Evolutionary conservation across 2,797 vertebrate species (phyloP).

Genomic region (Loriculus beryllinus): DNA sequence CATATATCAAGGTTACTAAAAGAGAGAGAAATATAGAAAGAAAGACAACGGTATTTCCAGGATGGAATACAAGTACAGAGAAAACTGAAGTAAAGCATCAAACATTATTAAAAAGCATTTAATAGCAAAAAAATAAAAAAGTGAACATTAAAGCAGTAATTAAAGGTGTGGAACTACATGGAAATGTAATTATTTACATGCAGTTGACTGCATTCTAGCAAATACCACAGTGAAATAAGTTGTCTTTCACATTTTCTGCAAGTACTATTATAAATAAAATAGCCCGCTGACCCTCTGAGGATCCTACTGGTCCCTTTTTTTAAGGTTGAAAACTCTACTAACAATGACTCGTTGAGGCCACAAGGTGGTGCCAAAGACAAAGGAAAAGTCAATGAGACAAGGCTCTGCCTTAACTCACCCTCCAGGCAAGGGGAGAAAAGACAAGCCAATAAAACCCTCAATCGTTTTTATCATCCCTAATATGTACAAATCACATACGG

Average conservation of each 20-base stretch:
- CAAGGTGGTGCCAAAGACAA: constrained; percentile 65
- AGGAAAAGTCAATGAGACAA: neutral
- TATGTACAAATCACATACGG: neutral
- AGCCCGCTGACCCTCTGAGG: fast-evolving
- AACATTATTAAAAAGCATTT: neutral
- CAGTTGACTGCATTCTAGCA: neutral
- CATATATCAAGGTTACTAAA: constrained; percentile 47
- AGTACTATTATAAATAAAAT: neutral
- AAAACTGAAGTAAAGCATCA: neutral
- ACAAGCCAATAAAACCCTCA: neutral
- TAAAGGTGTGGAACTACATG: neutral
- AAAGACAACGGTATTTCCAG: constrained; percentile 35
- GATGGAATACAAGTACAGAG: neutral
- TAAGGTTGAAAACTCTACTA: neutral
- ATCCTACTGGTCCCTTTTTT: neutral
- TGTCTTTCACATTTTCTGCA: neutral
- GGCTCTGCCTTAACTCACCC: neutral
- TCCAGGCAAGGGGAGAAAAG: neutral
- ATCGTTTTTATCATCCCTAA: neutral
- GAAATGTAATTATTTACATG: neutral
- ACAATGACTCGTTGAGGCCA: constrained; percentile 20
- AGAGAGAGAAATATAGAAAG: neutral
- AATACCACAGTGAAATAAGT: neutral
- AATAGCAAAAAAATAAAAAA: constrained; percentile 43
- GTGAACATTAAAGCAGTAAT: neutral